These are phyloP conservation scores for Zoroaster sp. DNA, from an alignment of 53 echinoderm and acorn worm genomes.

Conservation along the genomic window DNA sequence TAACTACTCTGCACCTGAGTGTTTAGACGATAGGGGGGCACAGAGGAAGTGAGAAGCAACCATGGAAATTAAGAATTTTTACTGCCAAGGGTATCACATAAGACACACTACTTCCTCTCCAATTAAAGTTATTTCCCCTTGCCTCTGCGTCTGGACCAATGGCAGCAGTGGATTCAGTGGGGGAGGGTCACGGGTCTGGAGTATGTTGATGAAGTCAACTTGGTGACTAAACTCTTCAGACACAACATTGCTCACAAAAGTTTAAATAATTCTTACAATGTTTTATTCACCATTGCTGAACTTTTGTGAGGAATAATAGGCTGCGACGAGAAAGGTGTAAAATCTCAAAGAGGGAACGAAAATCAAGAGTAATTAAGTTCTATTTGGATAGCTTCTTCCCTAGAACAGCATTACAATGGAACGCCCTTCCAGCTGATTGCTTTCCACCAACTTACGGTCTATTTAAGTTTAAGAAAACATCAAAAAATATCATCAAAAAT, in stretches of 20 bases:
- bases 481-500: no score
- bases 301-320: no score
- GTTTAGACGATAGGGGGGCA: not conserved
- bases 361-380: no score
- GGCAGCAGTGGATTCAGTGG: not conserved
- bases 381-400: no score
- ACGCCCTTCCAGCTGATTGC: no score
- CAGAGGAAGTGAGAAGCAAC: constrained; percentile 22
- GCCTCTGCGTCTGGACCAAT: not conserved
- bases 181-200: not conserved
- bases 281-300: no score
- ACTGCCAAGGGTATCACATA: not conserved
- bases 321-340: no score
- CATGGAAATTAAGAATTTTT: not conserved
- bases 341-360: no score
- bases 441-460: no score
- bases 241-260: not conserved
- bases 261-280: no score
- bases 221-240: not conserved
- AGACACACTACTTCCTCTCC: constrained; percentile 40
- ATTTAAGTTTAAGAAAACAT: no score
- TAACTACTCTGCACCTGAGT: constrained; percentile 1
- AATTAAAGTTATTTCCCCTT: constrained; percentile 21
- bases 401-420: no score
- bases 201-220: not conserved